phyloP scores from a whole-genome alignment of 2,888 invertebrate genomes.

The Apodemia zela region DNA sequence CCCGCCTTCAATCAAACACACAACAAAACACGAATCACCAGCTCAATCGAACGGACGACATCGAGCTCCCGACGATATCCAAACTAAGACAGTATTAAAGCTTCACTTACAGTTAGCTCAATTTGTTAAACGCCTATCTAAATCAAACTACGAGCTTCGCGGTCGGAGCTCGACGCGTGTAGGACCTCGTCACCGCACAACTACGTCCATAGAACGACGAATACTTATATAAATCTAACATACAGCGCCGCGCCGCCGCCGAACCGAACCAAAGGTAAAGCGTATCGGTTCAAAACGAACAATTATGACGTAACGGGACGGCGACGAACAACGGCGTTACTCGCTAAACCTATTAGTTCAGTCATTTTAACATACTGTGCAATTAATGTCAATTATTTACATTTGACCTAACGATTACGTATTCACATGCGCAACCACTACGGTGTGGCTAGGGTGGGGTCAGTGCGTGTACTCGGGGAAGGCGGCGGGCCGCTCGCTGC shows the following conservation, averaged over 20 bases:
- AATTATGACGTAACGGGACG: conserved; percentile 50
- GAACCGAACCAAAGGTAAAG: conserved; percentile 67
- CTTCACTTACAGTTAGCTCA: conserved; percentile 67
- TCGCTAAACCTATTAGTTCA: conserved; percentile 66
- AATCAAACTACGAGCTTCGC: conserved; percentile 58
- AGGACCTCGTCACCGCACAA: conserved; percentile 47
- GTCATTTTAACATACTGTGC: conserved; percentile 71
- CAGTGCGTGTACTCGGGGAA: conserved; percentile 53
- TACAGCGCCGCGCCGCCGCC: conserved; percentile 50
- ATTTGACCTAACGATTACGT: conserved; percentile 56
- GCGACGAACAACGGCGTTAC: conserved; percentile 48
- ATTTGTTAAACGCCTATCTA: conserved; percentile 79
- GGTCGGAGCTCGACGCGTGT: conserved; percentile 45
- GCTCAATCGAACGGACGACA: conserved; percentile 35
- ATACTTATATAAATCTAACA: conserved; percentile 55
- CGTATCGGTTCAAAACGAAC: conserved; percentile 69
- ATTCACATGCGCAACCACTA: conserved; percentile 63
- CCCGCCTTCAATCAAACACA: conserved; percentile 44
- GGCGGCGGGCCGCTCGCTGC: conserved; percentile 61
- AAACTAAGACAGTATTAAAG: conserved; percentile 64
- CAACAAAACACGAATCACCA: conserved; percentile 20
- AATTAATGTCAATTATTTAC: conserved; percentile 61
- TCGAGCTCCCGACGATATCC: conserved; percentile 49
- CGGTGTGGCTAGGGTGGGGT: conserved; percentile 67
- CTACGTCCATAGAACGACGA: conserved; percentile 41